Evolutionary conservation across 1,140 invertebrate genomes (phyloP).

Genomic region (Zaprionus ghesquierei): DNA sequence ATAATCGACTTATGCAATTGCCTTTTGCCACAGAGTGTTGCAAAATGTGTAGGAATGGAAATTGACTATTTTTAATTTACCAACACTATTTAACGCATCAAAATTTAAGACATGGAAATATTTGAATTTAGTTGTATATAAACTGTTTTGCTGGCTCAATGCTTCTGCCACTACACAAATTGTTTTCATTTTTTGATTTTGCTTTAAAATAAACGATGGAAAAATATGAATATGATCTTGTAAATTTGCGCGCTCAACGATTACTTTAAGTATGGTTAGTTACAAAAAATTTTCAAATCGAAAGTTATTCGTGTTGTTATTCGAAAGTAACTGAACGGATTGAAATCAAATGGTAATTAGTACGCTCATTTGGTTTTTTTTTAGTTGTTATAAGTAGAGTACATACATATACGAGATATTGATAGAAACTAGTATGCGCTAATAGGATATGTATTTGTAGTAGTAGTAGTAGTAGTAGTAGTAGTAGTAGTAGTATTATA

Average conservation of each 20-base stretch:
- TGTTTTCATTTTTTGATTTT: slow-evolving; percentile 41
- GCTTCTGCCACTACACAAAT: slow-evolving; percentile 62
- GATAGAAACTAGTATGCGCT: slow-evolving; percentile 71
- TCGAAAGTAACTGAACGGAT: slow-evolving; percentile 19
- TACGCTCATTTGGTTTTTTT: slow-evolving; percentile 46
- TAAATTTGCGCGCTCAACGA: slow-evolving; percentile 44
- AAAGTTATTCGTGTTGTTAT: slow-evolving; percentile 27
- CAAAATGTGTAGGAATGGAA: slow-evolving; percentile 28
- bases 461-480: slow-evolving; percentile 23
- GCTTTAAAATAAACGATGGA: slow-evolving; percentile 57
- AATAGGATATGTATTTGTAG: slow-evolving; percentile 58
- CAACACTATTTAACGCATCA: slow-evolving; percentile 67
- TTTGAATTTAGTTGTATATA: neutral
- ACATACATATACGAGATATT: slow-evolving; percentile 65
- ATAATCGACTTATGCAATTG: slow-evolving; percentile 21
- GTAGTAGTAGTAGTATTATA: slow-evolving; percentile 34
- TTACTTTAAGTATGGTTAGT: slow-evolving; percentile 63
- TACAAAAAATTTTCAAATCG: slow-evolving; percentile 22
- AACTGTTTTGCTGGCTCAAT: slow-evolving; percentile 41
- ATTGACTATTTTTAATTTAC: slow-evolving; percentile 55
- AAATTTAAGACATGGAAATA: slow-evolving; percentile 37
- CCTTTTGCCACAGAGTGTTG: slow-evolving; percentile 32
- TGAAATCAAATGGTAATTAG: slow-evolving; percentile 62
- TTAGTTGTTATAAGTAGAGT: slow-evolving; percentile 45
- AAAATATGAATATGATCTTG: slow-evolving; percentile 28